Evolutionary conservation across 2,888 invertebrate genomes (phyloP).

Genomic region (Crocallis elinguaria): DNA sequence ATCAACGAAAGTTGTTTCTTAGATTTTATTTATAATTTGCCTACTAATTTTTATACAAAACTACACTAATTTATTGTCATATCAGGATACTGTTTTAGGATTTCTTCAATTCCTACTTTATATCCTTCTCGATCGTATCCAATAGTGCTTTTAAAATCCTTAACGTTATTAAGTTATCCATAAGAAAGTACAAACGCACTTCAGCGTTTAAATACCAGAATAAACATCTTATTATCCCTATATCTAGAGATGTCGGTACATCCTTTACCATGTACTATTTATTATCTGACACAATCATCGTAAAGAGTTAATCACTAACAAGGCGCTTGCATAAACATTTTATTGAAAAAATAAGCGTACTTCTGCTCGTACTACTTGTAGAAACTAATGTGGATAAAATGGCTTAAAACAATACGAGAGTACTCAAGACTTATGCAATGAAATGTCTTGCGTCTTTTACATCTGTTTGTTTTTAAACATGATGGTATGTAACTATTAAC

Average conservation of each 20-base stretch:
- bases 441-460: too few species aligned
- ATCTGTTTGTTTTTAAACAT: too few species aligned
- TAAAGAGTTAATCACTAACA: slow-evolving; percentile 19
- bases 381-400: neutral
- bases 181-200: neutral
- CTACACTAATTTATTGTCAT: too few species aligned
- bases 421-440: too few species aligned
- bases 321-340: slow-evolving; percentile 5
- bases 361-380: neutral
- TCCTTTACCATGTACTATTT: slow-evolving; percentile 17
- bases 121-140: neutral
- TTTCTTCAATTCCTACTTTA: too few species aligned
- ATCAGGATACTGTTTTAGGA: too few species aligned
- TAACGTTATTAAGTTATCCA: neutral
- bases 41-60: too few species aligned
- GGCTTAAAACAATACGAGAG: too few species aligned
- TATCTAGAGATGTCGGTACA: slow-evolving; percentile 12
- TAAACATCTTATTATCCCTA: neutral
- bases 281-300: slow-evolving; percentile 19
- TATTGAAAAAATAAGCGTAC: neutral
- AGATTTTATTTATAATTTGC: too few species aligned
- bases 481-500: too few species aligned
- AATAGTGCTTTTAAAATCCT: neutral
- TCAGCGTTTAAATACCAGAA: neutral
- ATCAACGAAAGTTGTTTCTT: too few species aligned